Evolutionary conservation across 2,797 vertebrate genomes (phyloP).

Genomic region (Melanotaenia maccullochi): DNA sequence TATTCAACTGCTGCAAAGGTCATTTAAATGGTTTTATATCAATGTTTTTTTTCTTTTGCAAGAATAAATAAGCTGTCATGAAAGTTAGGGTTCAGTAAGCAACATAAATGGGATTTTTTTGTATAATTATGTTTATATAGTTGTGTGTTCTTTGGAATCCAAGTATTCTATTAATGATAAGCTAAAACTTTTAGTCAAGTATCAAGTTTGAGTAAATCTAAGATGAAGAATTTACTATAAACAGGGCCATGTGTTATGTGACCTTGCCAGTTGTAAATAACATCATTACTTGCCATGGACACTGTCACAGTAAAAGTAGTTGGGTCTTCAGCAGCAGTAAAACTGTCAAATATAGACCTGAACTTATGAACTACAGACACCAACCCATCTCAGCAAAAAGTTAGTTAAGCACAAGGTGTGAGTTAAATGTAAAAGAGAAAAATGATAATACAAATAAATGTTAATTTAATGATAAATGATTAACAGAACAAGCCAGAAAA

Average conservation of each 20-base stretch:
- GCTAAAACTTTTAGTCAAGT: background rate
- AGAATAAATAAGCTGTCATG: background rate
- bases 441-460: no score
- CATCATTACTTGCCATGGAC: constrained; percentile 8
- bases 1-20: background rate
- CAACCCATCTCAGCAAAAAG: constrained; percentile 15
- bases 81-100: no score
- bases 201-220: background rate
- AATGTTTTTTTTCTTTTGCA: background rate
- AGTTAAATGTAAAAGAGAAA: no score
- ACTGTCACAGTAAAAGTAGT: constrained; percentile 21
- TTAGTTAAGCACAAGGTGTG: background rate
- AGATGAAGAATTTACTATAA: background rate
- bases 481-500: background rate
- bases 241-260: background rate
- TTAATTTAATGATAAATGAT: background rate
- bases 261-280: constrained; percentile 28
- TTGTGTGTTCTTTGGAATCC: no score
- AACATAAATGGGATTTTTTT: no score
- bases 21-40: background rate
- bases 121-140: no score
- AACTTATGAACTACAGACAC: constrained; percentile 18
- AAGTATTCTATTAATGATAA: no score
- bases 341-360: constrained; percentile 30
- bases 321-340: constrained; percentile 21